These are phyloP conservation scores for Lepisosteus oculatus DNA, from an alignment of 2,113 vertebrate genomes.

Conservation along the genomic window DNA sequence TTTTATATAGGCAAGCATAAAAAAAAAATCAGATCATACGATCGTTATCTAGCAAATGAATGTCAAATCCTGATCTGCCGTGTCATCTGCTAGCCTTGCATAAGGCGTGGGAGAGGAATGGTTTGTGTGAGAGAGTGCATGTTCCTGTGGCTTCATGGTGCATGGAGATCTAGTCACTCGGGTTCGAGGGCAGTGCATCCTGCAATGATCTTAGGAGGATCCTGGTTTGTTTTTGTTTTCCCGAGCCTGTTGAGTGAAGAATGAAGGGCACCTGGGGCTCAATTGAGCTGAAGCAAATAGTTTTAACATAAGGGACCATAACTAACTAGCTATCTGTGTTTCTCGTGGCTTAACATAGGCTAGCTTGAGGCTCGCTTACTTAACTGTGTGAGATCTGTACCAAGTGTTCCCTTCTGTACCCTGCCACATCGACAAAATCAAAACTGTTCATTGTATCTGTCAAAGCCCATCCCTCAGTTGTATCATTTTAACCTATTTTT, in stretches of 20 bases:
- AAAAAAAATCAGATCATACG: not conserved
- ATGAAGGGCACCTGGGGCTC: no score
- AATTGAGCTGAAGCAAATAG: no score
- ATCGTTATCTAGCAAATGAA: not conserved
- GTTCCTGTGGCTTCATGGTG: no score
- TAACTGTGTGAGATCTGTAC: slow-evolving; percentile 2
- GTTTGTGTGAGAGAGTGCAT: not conserved
- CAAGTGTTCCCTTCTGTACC: not conserved
- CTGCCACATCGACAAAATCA: not conserved
- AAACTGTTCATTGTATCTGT: not conserved
- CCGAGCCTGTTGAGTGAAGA: not conserved
- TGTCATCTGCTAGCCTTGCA: not conserved
- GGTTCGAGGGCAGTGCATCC: not conserved
- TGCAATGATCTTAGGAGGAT: not conserved
- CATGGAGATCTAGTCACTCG: no score
- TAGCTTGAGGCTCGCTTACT: not conserved
- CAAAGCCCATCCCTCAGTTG: slow-evolving; percentile 20
- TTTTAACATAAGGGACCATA: no score
- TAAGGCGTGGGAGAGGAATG: not conserved
- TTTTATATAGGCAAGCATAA: not conserved
- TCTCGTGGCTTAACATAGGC: slow-evolving; percentile 7
- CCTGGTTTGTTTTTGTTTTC: not conserved
- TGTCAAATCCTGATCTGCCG: not conserved
- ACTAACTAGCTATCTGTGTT: no score
- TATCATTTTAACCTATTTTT: not conserved